Evolutionary conservation across 1,140 invertebrate genomes (phyloP).

Genomic region (Orchestia grillus): DNA sequence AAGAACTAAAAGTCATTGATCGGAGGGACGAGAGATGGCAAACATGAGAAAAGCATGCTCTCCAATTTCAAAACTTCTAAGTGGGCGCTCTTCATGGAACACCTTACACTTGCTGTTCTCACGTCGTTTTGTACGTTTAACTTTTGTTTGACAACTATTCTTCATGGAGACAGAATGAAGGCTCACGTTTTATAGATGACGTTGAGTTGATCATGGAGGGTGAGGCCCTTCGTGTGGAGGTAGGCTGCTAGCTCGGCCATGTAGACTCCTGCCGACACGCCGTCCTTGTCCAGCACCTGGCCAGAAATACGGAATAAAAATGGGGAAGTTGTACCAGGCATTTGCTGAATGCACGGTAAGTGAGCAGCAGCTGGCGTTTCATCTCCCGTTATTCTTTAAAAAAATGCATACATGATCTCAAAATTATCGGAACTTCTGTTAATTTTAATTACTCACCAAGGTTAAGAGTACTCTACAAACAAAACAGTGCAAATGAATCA

Average conservation of each 20-base stretch:
- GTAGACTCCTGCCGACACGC: slow-evolving; percentile 87
- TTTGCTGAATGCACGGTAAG: neutral
- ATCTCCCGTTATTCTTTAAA: no score
- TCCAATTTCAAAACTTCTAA: no score
- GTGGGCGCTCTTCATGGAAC: no score
- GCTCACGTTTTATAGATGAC: slow-evolving; percentile 83
- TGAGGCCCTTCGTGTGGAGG: slow-evolving; percentile 78
- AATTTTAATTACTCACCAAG: neutral
- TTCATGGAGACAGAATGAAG: neutral
- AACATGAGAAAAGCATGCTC: no score
- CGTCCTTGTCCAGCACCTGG: slow-evolving; percentile 94
- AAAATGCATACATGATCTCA: neutral
- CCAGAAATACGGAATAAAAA: neutral
- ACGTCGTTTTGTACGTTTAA: no score
- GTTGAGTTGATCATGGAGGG: slow-evolving; percentile 82
- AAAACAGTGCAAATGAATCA: neutral
- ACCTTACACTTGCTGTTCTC: no score
- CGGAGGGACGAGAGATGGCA: no score
- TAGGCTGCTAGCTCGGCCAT: slow-evolving; percentile 84
- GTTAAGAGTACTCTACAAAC: neutral
- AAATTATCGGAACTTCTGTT: neutral
- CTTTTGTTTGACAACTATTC: no score
- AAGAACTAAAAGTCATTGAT: no score
- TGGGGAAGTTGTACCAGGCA: neutral
- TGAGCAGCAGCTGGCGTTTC: neutral